Conservation (phyloP, 2,113 vertebrate genomes). For the Cairina moschata region DNA sequence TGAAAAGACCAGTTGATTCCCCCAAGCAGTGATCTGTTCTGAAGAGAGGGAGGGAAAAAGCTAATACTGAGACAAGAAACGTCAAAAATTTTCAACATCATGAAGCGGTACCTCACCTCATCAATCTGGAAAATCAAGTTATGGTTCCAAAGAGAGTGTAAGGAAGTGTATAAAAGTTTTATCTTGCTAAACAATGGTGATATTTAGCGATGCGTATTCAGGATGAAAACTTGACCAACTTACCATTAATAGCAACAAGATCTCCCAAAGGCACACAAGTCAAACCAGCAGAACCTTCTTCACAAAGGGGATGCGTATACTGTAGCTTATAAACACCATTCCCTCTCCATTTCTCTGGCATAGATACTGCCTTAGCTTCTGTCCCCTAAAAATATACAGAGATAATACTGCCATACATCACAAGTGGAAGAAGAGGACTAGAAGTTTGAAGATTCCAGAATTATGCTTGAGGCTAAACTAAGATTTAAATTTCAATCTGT, state of each 20-base stretch:
- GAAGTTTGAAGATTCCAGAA: background rate
- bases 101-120: background rate
- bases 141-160: background rate
- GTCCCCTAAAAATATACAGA: conserved; percentile 67
- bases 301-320: conserved; percentile 88
- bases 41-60: background rate
- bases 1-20: background rate
- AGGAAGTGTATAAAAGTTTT: background rate
- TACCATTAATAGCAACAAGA: conserved; percentile 87
- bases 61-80: background rate
- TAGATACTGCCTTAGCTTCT: conserved; percentile 74
- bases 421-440: background rate
- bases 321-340: conserved; percentile 83
- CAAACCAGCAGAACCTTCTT: conserved; percentile 78
- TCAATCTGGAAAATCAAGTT: background rate
- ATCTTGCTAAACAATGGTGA: background rate
- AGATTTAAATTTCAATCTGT: too few species aligned
- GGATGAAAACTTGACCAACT: background rate
- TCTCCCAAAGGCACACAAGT: conserved; percentile 87
- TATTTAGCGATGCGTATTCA: background rate
- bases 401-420: background rate
- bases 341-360: conserved; percentile 88
- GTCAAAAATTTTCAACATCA: background rate
- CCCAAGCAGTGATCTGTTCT: background rate
- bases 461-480: background rate